Percentiles rank a stretch among this genome's conserved stretches.
These are phyloP conservation scores for Nesospiza acunhae DNA, from an alignment of 2,113 vertebrate genomes.

Conservation along the genomic window DNA sequence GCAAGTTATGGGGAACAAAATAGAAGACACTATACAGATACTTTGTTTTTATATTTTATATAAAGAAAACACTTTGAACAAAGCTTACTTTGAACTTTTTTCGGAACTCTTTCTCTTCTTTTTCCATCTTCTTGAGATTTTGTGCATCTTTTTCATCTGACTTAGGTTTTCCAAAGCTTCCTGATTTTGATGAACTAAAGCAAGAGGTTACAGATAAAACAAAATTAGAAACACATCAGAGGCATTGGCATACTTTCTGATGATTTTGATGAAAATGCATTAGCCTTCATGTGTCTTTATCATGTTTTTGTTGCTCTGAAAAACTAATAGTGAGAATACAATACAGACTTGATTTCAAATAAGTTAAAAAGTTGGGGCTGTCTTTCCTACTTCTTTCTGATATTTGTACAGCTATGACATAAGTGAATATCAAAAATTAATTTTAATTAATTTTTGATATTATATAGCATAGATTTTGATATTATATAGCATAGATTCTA, in stretches of 20 bases:
- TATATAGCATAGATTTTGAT: too few species aligned
- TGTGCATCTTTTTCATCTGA: slow-evolving; percentile 73
- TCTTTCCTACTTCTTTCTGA: not conserved
- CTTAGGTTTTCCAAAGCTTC: slow-evolving; percentile 18
- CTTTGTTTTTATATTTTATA: not conserved
- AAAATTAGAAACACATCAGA: not conserved
- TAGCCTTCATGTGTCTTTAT: not conserved
- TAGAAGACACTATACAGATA: not conserved
- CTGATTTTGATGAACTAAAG: slow-evolving; percentile 44
- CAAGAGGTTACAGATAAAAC: not conserved
- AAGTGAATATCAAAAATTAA: not conserved
- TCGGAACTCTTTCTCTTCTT: slow-evolving; percentile 91
- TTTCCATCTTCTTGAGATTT: slow-evolving; percentile 86
- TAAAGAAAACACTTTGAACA: slow-evolving; percentile 74
- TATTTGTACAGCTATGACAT: not conserved
- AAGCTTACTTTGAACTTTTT: slow-evolving; percentile 90
- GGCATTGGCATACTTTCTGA: not conserved
- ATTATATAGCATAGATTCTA: too few species aligned
- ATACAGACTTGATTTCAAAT: not conserved
- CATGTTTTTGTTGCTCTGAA: not conserved
- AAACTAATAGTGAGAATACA: not conserved
- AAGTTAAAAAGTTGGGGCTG: not conserved
- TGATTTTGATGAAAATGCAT: not conserved
- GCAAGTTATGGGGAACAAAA: not conserved
- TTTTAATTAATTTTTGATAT: too few species aligned